Evolutionary conservation across 2,113 vertebrate species (phyloP), one percentile per base, ranked within the genome.

Genomic region (Guaruba guarouba): DNA sequence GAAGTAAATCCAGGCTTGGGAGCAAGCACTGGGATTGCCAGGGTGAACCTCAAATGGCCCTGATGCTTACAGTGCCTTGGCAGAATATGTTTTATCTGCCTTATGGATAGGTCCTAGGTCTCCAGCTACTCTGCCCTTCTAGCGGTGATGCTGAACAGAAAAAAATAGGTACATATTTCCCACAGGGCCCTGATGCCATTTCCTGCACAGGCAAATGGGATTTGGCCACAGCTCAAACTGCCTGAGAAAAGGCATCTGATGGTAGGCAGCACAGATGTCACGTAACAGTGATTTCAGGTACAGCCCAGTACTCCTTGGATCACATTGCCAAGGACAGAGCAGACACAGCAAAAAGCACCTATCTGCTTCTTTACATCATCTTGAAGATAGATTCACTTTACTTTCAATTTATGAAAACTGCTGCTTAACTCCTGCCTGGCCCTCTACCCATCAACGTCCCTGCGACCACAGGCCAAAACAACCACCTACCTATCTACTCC

Each of bases 281-380:
- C 0, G 0, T 11, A 86, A 25, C 59, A n/a, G 17, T 7, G 3
- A 69, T 19, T 27, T 54, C 0, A 0, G 24, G 49, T 77, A 67
- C 5, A 81, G 37, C 28, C 12, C 2, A 0, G 37, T 24, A 49
- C 44, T 87, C 51, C 3, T 6, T 14, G 46, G 10, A 35, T 28
- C 3, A 0, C 37, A 19, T 17, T n/a, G 54, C 51, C 61, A 49
- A 89, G 37, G 31, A 41, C 37, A 77, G 44, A 86, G 68, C 44
- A 69, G 35, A 39, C 37, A n/a, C 8, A 31, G 62, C 16, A 78
- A 66, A 92, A 91, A 81, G 8, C 41, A 83, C 31, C 25, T 31
- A 48, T 29, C 51, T 59, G n/a, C 61, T 91, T 67, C 76, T 81
- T 83, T 37, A 59, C 0, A 0, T 74, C 55, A 75, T 5, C 77